A percentile compares a stretch with the other conserved stretches of the same genome.
Conservation (phyloP, 2,888 invertebrate species). For the Helobdella robusta region DNA sequence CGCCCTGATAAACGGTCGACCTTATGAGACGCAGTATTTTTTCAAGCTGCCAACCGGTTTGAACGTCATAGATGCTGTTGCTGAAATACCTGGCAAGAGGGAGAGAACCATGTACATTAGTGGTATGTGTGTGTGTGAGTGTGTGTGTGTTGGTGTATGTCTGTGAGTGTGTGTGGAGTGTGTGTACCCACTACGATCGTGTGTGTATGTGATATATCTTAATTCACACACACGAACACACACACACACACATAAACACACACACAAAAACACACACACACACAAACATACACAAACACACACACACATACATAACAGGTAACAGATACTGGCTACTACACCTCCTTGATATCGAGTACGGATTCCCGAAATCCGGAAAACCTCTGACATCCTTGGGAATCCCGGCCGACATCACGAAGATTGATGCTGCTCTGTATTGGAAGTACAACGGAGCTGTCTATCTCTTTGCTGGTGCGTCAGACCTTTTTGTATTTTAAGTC, state of each 20-base stretch:
- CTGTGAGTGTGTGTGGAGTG: too few species aligned
- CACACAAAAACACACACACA: too few species aligned
- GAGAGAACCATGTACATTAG: constrained; percentile 14
- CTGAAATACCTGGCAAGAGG: not conserved
- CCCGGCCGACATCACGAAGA: constrained; percentile 63
- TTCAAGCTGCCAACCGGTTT: constrained; percentile 17
- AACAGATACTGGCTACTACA: constrained; percentile 65
- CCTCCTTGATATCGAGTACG: constrained; percentile 59
- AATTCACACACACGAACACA: too few species aligned
- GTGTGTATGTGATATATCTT: too few species aligned
- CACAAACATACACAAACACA: too few species aligned
- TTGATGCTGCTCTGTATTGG: constrained; percentile 75
- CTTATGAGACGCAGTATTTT: not conserved
- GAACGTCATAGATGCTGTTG: constrained; percentile 17
- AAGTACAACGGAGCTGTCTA: constrained; percentile 85
- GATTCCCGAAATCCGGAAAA: constrained; percentile 41
- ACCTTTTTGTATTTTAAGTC: too few species aligned
- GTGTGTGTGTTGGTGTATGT: too few species aligned
- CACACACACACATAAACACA: too few species aligned
- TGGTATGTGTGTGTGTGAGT: too few species aligned
- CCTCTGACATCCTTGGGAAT: constrained; percentile 71
- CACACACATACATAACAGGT: constrained; percentile 28
- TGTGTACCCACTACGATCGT: not conserved
- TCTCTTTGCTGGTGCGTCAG: constrained; percentile 74
- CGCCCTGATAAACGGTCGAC: not conserved